Evolutionary conservation across 2,797 vertebrate genomes (phyloP).

Genomic region (Schizopygopsis pylzovi): DNA sequence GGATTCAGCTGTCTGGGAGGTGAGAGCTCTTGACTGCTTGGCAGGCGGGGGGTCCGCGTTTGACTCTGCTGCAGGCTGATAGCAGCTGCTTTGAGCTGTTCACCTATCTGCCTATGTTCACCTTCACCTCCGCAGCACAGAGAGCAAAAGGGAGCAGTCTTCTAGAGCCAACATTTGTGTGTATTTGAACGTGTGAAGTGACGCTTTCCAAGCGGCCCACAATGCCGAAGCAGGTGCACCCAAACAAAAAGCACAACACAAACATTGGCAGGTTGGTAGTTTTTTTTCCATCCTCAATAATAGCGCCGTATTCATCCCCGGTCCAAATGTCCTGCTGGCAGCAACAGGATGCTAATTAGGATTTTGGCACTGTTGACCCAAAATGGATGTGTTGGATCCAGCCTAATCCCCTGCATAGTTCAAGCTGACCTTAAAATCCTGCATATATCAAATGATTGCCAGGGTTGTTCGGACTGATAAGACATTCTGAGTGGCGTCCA

Average conservation of each 20-base stretch:
- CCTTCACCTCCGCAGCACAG: conserved; percentile 55
- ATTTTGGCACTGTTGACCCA: conserved; percentile 59
- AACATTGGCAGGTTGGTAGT: conserved; percentile 50
- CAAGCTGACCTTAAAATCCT: conserved; percentile 59
- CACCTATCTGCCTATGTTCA: conserved; percentile 47
- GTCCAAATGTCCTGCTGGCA: conserved; percentile 63
- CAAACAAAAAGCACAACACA: conserved; percentile 58
- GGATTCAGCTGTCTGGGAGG: conserved; percentile 62
- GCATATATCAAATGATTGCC: conserved; percentile 62
- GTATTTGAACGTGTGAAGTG: conserved; percentile 5
- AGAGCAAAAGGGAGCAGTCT: conserved; percentile 10
- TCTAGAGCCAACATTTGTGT: background rate
- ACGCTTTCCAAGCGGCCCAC: conserved; percentile 50
- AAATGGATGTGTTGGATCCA: conserved; percentile 58
- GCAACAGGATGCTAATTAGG: conserved; percentile 60
- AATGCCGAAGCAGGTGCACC: conserved; percentile 65
- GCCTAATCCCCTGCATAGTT: conserved; percentile 53
- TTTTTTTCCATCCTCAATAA: conserved; percentile 34
- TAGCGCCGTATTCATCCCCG: conserved; percentile 30
- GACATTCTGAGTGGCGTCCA: conserved; percentile 21
- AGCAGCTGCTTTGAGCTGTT: conserved; percentile 64
- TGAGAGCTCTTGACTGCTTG: conserved; percentile 57
- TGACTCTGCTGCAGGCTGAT: conserved; percentile 65
- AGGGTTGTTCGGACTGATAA: conserved; percentile 41
- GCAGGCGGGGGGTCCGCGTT: conserved; percentile 49